Conservation (phyloP, 2,113 vertebrate genomes). For the Corythoichthys intestinalis region DNA sequence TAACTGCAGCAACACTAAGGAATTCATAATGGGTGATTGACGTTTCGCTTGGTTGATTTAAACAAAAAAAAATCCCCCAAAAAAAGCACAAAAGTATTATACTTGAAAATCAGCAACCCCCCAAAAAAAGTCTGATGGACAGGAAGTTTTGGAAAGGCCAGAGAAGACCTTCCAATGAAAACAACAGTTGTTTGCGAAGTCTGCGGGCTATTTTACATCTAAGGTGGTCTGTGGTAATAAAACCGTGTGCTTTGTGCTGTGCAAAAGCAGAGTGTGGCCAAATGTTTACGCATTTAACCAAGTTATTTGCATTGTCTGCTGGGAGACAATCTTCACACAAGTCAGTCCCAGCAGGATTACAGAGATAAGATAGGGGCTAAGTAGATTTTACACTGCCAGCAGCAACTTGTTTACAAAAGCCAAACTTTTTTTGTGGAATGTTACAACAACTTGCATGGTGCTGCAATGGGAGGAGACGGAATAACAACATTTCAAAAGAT, state of each 20-base stretch:
- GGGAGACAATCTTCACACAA: constrained; percentile 66
- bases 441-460: constrained; percentile 12
- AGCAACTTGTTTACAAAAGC: constrained; percentile 44
- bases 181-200: constrained; percentile 42
- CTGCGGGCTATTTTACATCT: constrained; percentile 22
- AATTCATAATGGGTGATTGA: too few relatives aligned
- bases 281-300: constrained; percentile 66
- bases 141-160: background rate
- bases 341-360: constrained; percentile 60
- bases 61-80: background rate
- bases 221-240: constrained; percentile 52
- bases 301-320: constrained; percentile 68
- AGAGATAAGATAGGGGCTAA: constrained; percentile 61
- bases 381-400: constrained; percentile 53
- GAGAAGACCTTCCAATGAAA: constrained; percentile 37
- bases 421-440: constrained; percentile 38
- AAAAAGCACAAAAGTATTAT: background rate
- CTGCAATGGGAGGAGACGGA: constrained; percentile 2
- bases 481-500: constrained; percentile 24
- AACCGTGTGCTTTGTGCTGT: constrained; percentile 26
- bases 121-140: background rate
- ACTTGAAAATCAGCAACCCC: background rate
- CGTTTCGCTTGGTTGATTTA: too few relatives aligned
- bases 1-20: too few relatives aligned
- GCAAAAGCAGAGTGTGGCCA: constrained; percentile 39